A percentile compares a stretch with the other conserved stretches of the same genome.
Evolutionary conservation across 2,113 vertebrate genomes (phyloP).

Genomic region (Chloebia gouldiae): DNA sequence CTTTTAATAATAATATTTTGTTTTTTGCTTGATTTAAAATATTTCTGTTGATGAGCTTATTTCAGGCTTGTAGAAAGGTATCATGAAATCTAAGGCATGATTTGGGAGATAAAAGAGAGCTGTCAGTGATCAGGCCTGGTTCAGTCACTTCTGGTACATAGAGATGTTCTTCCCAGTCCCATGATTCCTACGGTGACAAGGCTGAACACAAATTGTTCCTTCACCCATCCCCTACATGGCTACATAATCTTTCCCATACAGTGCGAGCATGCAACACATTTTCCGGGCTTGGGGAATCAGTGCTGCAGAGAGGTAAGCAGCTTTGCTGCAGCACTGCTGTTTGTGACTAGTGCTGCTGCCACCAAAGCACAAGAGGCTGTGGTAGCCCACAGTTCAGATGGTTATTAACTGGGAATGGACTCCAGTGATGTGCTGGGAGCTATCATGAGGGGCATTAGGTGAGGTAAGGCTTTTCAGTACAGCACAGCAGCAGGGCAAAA

Average conservation of each 20-base stretch:
- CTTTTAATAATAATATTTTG: background rate
- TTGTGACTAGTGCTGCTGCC: background rate
- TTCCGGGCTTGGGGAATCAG: rapidly evolving
- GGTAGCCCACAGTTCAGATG: background rate
- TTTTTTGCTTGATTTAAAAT: background rate
- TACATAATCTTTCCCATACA: background rate
- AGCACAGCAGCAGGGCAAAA: background rate
- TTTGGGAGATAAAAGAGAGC: background rate
- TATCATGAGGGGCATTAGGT: background rate
- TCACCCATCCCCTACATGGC: background rate
- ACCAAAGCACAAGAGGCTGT: background rate
- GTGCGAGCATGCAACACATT: too few species aligned
- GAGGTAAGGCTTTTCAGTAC: background rate
- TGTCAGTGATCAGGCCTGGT: background rate
- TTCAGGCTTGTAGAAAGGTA: background rate
- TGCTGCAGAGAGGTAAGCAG: background rate
- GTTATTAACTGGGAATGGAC: background rate
- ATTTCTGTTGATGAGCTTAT: background rate
- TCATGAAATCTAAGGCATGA: background rate
- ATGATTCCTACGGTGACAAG: background rate
- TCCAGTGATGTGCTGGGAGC: background rate
- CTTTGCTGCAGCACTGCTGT: background rate
- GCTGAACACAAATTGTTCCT: background rate
- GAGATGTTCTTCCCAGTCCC: background rate
- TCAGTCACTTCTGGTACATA: background rate